A percentile compares a stretch with the other conserved stretches of the same genome.
phyloP scores from a whole-genome alignment of 2,797 vertebrate genomes.

The Poecile montanus region DNA sequence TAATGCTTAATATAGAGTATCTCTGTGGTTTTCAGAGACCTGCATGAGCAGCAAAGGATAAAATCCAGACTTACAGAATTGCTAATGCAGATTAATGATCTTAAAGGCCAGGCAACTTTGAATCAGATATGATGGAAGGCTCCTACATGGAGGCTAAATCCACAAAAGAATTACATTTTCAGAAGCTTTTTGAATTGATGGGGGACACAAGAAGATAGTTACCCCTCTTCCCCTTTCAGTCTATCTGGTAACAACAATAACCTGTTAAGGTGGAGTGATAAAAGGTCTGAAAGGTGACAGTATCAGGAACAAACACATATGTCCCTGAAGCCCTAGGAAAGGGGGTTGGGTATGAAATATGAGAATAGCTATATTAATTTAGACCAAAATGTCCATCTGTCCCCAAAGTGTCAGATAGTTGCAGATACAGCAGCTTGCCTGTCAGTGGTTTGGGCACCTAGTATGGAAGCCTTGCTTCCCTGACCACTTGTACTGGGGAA shows the following conservation, averaged over 20 bases:
- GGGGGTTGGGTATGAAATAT: neutral
- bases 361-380: neutral
- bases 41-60: neutral
- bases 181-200: neutral
- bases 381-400: neutral
- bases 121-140: neutral
- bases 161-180: neutral
- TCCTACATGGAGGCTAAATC: neutral
- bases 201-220: neutral
- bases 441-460: neutral
- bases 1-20: neutral
- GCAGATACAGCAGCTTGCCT: neutral
- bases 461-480: neutral
- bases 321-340: neutral
- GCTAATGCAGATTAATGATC: neutral
- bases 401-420: neutral
- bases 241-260: neutral
- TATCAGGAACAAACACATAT: neutral
- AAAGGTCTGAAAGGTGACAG: neutral
- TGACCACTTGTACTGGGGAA: neutral
- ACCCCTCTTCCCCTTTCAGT: neutral
- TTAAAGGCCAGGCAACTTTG: neutral
- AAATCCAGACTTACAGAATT: neutral
- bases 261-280: neutral
- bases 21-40: neutral